Base-by-base conservation (phyloP, 92 coral and sea anemone genomes). In the Blastomussa wellsi region DNA sequence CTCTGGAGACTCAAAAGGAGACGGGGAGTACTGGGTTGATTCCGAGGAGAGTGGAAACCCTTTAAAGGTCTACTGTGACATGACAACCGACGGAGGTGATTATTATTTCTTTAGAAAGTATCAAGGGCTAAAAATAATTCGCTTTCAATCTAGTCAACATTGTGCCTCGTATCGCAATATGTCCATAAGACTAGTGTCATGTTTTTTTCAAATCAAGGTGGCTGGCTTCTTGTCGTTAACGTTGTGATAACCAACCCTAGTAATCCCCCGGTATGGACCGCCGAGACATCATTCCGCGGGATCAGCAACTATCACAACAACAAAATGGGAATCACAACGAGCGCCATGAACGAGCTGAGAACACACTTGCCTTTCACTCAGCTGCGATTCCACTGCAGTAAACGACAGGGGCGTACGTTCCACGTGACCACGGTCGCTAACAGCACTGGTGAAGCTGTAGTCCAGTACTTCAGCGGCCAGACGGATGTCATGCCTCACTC, bases 11-110 rank as follows among this genome's bases (percentile, higher is more conserved):
- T 82, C 90, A 0, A 12, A 1, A 31, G 92, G 87, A 3, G 80
- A 68, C 42, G 92, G 88, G 14, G 81, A 86, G 39, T 90, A 90
- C n/a, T 90, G 92, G 92, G 69, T 90, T 60, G 90, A 86, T 19
- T 90, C 90, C 6, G 92, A 79, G 74, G 48, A 66, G 19, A 86
- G 19, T 14, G 81, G 89, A 39, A 68, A 90, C 10, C 80, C 90
- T 4, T 42, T 90, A 13, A 72, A 35, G 28, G 92, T 59, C 31
- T 86, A 64, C 90, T 89, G 92, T 86, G 92, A 89, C 65, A 89
- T 89, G 92, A 86, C 86, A 4, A 89, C 92, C 4, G 84, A 81
- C 14, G 79, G 78, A 76, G 92, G 92, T 90, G 53, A 33, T 3
- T 77, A 13, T 28, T 9, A 17, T 35, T n/a, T 42, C 20, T 19